Evolutionary conservation across 2,113 vertebrate genomes (phyloP), one percentile per base, ranked within the genome.

Genomic region (Oryzias celebensis): DNA sequence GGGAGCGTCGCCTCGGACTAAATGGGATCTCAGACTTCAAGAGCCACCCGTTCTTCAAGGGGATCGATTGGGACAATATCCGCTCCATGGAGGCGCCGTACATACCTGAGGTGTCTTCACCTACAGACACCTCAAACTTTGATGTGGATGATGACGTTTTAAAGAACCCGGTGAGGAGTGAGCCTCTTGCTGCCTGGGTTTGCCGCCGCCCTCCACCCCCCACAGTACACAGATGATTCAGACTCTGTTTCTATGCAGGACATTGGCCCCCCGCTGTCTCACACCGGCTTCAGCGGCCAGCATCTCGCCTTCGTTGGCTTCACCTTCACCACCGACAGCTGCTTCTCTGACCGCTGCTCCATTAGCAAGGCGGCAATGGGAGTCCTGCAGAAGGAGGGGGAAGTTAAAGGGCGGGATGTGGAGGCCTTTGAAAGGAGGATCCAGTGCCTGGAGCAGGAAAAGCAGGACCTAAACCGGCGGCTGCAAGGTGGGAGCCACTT

Each of bases 61-160:
- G 94, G 18, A 93, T 99, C 1, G 90, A 94, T 78, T 99, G 97
- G 97, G 96, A 98, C 43, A 93, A 96, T 72, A 98, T 99, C 72
- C 90, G 96, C 36, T 92, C 90, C 46, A 81, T 93, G 1, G 95
- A 96, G 73, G 97, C 97, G 0, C 97, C 97, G 4, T 98, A 99
- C 73, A 95, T 98, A 76, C 97, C 97, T 0, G 97, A 99, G 0
- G 97, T 99, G 81, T 98, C 96, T 88, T 98, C 97, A 18, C 97
- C 97, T 50, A 98, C 96, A 0, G 97, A 99, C 90, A 99, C 97
- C 0, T 98, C 97, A 22, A 98, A 99, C 90, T 98, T 98, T 0
- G 96, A 98, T 1, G 97, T 98, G 65, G 97, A 99, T 2, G 97
- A 99, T 4, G 97, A 98, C 12, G 90, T 96, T 8, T 91, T 98